A percentile compares a stretch with the other conserved stretches of the same genome.
Conservation (phyloP, 2,113 vertebrate genomes). For the Alethe castanea region DNA sequence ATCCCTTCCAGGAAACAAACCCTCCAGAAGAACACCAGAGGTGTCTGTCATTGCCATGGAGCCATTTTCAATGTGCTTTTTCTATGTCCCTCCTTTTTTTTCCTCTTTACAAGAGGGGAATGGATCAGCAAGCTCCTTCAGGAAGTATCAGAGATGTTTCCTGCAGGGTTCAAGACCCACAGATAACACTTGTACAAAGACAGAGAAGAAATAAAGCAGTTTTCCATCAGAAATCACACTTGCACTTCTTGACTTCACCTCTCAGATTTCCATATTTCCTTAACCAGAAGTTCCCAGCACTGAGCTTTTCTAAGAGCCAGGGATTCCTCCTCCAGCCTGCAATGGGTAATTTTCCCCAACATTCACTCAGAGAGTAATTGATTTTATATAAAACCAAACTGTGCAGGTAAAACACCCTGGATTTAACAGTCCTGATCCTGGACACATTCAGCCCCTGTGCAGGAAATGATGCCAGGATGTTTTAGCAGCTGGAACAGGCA, state of each 20-base stretch:
- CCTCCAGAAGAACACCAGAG: neutral
- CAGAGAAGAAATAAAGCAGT: neutral
- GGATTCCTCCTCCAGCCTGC: neutral
- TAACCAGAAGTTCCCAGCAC: neutral
- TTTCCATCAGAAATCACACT: neutral
- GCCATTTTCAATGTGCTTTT: neutral
- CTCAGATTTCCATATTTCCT: neutral
- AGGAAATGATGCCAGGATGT: neutral
- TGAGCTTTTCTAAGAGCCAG: neutral
- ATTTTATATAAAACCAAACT: neutral
- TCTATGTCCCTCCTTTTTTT: neutral
- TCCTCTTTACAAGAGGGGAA: neutral
- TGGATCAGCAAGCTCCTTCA: neutral
- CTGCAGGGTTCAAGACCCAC: neutral
- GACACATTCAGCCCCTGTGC: fast-evolving
- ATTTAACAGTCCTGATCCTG: neutral
- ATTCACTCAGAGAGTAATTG: neutral
- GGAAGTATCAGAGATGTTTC: neutral
- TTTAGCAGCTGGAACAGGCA: neutral
- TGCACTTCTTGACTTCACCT: neutral
- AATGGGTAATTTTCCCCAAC: neutral
- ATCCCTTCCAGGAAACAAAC: neutral
- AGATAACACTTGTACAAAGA: neutral
- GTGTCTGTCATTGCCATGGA: neutral
- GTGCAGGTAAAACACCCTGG: neutral